These are phyloP conservation scores for Papilio xuthus DNA, from an alignment of 1,140 invertebrate species.

Conservation along the genomic window DNA sequence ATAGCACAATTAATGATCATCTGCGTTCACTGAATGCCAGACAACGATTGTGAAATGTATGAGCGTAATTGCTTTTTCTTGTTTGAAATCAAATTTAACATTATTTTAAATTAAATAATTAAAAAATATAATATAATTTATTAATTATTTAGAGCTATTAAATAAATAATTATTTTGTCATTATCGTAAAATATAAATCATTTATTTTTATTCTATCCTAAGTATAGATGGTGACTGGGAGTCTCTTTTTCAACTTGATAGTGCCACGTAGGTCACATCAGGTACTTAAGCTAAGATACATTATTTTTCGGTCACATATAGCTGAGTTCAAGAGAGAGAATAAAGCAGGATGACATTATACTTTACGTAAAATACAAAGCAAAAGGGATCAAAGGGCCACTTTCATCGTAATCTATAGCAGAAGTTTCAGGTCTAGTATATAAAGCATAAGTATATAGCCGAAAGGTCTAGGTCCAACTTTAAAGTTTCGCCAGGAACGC, in stretches of 20 bases:
- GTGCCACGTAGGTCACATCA: no score
- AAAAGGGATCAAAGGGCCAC: not conserved
- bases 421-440: not conserved
- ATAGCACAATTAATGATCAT: slow-evolving; percentile 34
- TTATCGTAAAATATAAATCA: no score
- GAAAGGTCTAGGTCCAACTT: slow-evolving; percentile 2
- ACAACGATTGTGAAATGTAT: slow-evolving; percentile 14
- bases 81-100: not conserved
- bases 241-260: no score
- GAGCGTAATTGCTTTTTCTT: not conserved
- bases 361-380: not conserved
- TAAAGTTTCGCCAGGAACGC: not conserved
- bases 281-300: no score
- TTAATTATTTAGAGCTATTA: no score
- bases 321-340: no score
- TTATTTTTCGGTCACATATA: no score
- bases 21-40: not conserved
- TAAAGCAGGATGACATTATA: not conserved
- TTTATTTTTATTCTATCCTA: no score
- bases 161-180: no score
- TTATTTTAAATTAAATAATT: not conserved
- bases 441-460: not conserved
- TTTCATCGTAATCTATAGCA: not conserved
- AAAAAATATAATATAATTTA: no score
- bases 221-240: no score